A percentile compares a stretch with the other conserved stretches of the same genome.
phyloP scores from a whole-genome alignment of 2,888 invertebrate species.

The Tromatobia lineatoria region DNA sequence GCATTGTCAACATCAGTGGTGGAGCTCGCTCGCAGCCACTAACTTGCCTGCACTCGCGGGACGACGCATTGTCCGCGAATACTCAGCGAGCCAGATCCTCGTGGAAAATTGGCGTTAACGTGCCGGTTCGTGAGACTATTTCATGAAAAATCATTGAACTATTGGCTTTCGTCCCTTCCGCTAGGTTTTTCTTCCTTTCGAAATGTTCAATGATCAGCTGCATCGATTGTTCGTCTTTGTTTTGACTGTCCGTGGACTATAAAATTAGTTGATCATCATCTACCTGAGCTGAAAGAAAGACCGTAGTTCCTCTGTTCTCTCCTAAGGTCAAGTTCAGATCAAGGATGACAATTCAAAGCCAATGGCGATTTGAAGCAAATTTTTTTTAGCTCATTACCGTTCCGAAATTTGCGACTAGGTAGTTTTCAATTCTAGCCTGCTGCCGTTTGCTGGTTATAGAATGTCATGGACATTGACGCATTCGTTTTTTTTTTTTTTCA shows the following conservation, averaged over 20 bases:
- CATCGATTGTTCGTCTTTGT: neutral
- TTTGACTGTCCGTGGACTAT: no score
- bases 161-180: neutral
- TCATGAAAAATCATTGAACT: slow-evolving; percentile 20
- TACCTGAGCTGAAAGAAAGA: no score
- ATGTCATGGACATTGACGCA: slow-evolving; percentile 2
- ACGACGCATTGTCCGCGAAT: neutral
- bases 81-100: neutral
- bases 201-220: neutral
- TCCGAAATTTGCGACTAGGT: neutral
- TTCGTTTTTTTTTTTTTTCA: slow-evolving; percentile 27
- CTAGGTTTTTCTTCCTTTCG: neutral
- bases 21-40: slow-evolving; percentile 13
- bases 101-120: slow-evolving; percentile 3
- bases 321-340: neutral
- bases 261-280: no score
- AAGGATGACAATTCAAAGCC: neutral
- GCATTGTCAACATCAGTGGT: slow-evolving; percentile 12
- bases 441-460: neutral
- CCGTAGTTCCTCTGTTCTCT: no score
- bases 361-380: neutral
- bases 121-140: neutral
- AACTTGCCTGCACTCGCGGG: neutral
- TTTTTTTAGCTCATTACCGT: neutral
- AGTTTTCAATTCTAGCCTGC: neutral